Percentiles rank a stretch among this genome's conserved stretches.
Conservation (phyloP, 2,113 vertebrate genomes). For the Petrocephalus microphthalmus region DNA sequence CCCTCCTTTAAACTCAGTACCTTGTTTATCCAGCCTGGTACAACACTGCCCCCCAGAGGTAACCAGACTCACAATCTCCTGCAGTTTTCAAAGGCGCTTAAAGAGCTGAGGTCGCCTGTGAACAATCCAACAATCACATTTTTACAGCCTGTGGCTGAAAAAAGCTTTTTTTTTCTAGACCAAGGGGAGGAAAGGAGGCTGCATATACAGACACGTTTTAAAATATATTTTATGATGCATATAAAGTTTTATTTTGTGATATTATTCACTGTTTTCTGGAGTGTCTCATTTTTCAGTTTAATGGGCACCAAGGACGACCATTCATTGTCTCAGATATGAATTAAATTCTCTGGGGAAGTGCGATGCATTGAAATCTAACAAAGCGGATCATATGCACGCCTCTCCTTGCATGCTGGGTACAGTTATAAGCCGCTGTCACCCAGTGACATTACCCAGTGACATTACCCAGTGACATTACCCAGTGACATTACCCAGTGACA, state of each 20-base stretch:
- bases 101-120: not conserved
- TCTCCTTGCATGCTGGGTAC: not conserved
- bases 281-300: not conserved
- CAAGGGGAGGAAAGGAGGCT: not conserved
- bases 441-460: too few species aligned
- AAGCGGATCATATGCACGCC: not conserved
- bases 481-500: not conserved
- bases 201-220: not conserved
- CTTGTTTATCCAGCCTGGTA: not conserved
- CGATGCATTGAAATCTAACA: not conserved
- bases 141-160: not conserved
- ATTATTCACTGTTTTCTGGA: not conserved
- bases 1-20: not conserved
- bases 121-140: not conserved
- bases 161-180: not conserved
- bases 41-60: conserved; percentile 21
- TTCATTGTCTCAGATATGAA: not conserved
- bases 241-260: not conserved
- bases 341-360: not conserved
- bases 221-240: not conserved
- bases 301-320: not conserved
- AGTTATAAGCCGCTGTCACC: not conserved
- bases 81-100: not conserved
- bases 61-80: not conserved
- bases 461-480: not conserved